Evolutionary conservation across 1,140 invertebrate genomes (phyloP).

Genomic region (Drosophila ohnishii): DNA sequence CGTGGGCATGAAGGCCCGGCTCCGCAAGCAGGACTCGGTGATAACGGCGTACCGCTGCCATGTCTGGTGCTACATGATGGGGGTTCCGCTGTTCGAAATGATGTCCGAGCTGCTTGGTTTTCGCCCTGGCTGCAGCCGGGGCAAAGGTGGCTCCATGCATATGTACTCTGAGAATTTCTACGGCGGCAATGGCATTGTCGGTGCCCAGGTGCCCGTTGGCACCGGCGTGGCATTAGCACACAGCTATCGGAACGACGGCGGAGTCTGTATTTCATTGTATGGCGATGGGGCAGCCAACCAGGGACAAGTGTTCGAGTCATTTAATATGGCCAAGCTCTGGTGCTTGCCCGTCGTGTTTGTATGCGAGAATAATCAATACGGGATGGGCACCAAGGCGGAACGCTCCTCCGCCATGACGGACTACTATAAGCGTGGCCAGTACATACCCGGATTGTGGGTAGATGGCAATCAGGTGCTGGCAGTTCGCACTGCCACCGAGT

Average conservation of each 20-base stretch:
- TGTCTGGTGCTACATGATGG: slow-evolving; percentile 90
- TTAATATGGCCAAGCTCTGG: slow-evolving; percentile 94
- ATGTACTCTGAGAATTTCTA: slow-evolving; percentile 87
- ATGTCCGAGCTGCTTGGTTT: slow-evolving; percentile 94
- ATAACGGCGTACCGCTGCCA: slow-evolving; percentile 89
- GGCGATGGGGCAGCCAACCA: slow-evolving; percentile 99
- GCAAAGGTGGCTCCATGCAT: slow-evolving; percentile 89
- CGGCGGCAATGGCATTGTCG: slow-evolving; percentile 99
- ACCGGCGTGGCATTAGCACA: slow-evolving; percentile 96
- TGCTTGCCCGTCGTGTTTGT: slow-evolving; percentile 96
- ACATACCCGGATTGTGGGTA: slow-evolving; percentile 88
- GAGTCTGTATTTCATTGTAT: slow-evolving; percentile 93
- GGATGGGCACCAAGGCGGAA: slow-evolving; percentile 94
- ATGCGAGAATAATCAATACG: slow-evolving; percentile 94
- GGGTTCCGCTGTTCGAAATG: slow-evolving; percentile 89
- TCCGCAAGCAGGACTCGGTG: slow-evolving; percentile 86
- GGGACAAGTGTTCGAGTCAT: slow-evolving; percentile 90
- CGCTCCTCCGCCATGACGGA: slow-evolving; percentile 89
- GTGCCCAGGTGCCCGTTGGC: slow-evolving; percentile 97
- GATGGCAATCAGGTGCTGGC: slow-evolving; percentile 97
- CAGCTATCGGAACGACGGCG: slow-evolving; percentile 91
- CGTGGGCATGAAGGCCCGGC: slow-evolving; percentile 85
- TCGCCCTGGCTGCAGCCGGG: slow-evolving; percentile 87
- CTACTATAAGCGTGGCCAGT: slow-evolving; percentile 91
- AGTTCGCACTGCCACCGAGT: slow-evolving; percentile 93